These are phyloP conservation scores for Isaurus tuberculatus DNA, from an alignment of 92 coral and sea anemone species.

Conservation along the genomic window DNA sequence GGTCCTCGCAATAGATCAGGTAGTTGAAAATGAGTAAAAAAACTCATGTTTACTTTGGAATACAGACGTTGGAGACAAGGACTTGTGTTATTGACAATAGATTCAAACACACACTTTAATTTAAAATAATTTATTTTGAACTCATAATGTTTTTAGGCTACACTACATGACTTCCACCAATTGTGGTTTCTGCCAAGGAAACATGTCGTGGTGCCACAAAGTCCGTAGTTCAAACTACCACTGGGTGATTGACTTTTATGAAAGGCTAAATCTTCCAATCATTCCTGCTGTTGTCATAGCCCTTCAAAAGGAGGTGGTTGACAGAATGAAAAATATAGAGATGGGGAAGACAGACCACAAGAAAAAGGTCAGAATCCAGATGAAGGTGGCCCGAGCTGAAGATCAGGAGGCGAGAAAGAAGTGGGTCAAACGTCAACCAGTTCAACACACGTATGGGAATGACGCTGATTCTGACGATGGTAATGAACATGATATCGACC, in stretches of 20 bases:
- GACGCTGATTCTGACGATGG: slow-evolving; percentile 43
- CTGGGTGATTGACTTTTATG: slow-evolving; percentile 67
- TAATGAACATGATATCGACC: not conserved
- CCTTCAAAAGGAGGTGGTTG: slow-evolving; percentile 45
- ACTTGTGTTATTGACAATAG: no score
- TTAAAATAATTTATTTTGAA: no score
- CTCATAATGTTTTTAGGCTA: slow-evolving; percentile 39
- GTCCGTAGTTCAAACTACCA: slow-evolving; percentile 44
- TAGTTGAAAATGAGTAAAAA: not conserved
- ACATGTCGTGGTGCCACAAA: slow-evolving; percentile 64
- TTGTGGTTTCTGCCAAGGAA: slow-evolving; percentile 70
- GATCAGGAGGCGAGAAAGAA: slow-evolving; percentile 68
- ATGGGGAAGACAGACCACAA: slow-evolving; percentile 34
- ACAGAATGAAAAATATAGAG: slow-evolving; percentile 25
- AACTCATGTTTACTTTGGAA: no score
- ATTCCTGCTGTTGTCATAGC: slow-evolving; percentile 54
- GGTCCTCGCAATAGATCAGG: not conserved
- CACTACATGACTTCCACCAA: slow-evolving; percentile 76
- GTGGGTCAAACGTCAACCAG: slow-evolving; percentile 57
- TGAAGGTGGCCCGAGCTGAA: slow-evolving; percentile 53
- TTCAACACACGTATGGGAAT: slow-evolving; percentile 59
- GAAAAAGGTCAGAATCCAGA: not conserved
- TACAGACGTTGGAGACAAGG: no score
- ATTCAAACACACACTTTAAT: no score
- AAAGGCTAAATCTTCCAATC: slow-evolving; percentile 49